A percentile compares a stretch with the other conserved stretches of the same genome.
These are phyloP conservation scores for Lepidurus arcticus DNA, from an alignment of 1,140 invertebrate species.

Conservation along the genomic window DNA sequence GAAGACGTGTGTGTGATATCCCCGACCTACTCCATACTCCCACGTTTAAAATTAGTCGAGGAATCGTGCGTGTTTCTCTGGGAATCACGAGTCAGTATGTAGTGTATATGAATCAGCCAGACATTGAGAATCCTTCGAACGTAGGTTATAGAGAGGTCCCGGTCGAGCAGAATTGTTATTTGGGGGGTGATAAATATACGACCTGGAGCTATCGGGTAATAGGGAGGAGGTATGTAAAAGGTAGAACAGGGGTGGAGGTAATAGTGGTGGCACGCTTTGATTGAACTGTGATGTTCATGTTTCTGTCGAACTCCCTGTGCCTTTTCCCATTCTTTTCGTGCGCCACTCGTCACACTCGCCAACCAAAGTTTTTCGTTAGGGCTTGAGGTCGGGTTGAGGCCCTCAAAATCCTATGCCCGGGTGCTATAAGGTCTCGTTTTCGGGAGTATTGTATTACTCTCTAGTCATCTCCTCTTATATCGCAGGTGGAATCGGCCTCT, in stretches of 20 bases:
- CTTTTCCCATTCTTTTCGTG: not conserved
- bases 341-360: slow-evolving; percentile 12
- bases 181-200: not conserved
- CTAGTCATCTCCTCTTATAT: slow-evolving; percentile 14
- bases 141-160: not conserved
- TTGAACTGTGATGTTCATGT: slow-evolving; percentile 11
- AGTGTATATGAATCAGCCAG: too few relatives aligned
- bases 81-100: too few relatives aligned
- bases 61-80: too few relatives aligned
- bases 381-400: not conserved
- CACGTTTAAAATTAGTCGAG: too few relatives aligned
- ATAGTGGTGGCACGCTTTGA: not conserved
- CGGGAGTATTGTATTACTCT: slow-evolving; percentile 9
- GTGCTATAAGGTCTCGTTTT: slow-evolving; percentile 18
- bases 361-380: slow-evolving; percentile 16
- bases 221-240: not conserved
- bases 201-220: slow-evolving; percentile 6
- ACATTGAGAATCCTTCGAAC: too few relatives aligned
- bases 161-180: not conserved
- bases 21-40: too few relatives aligned
- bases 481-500: slow-evolving; percentile 16
- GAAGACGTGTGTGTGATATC: too few relatives aligned
- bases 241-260: not conserved
- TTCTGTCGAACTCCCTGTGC: not conserved
- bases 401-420: not conserved